Percentiles rank a stretch among this genome's conserved stretches.
phyloP scores from a whole-genome alignment of 2,888 invertebrate genomes.

The Myopa tessellatipennis region DNA sequence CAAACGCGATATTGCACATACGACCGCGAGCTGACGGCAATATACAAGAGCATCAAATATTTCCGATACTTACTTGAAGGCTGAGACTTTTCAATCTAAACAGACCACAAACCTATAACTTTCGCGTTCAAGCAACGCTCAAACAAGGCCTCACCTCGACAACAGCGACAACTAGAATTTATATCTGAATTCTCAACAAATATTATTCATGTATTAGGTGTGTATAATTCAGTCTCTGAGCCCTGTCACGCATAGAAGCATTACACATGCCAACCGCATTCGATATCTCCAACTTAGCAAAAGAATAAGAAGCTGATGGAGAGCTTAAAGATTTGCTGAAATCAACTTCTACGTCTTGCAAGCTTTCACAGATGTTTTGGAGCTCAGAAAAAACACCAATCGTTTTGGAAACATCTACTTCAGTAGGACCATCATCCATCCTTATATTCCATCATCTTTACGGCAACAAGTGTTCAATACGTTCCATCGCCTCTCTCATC shows the following conservation, averaged over 20 bases:
- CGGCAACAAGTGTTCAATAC: slow-evolving; percentile 14
- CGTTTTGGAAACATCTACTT: slow-evolving; percentile 16
- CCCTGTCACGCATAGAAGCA: slow-evolving; percentile 27
- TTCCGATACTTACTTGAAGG: neutral
- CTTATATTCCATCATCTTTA: neutral
- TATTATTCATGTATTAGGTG: neutral
- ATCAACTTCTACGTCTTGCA: slow-evolving; percentile 10
- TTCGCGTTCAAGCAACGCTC: neutral
- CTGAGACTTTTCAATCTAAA: slow-evolving; percentile 1
- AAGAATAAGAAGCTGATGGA: neutral
- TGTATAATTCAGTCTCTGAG: neutral
- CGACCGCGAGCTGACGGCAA: neutral
- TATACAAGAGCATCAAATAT: slow-evolving; percentile 5
- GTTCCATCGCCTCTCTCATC: slow-evolving; percentile 4
- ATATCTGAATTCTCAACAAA: slow-evolving; percentile 36
- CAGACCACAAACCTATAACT: neutral
- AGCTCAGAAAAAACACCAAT: neutral
- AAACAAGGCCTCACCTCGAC: slow-evolving; percentile 13
- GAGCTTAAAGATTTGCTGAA: slow-evolving; percentile 1
- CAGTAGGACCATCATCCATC: neutral
- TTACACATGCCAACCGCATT: slow-evolving; percentile 28
- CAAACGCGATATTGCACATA: slow-evolving; percentile 10
- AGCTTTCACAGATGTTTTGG: slow-evolving; percentile 12
- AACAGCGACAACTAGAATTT: slow-evolving; percentile 28
- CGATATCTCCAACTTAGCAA: neutral